phyloP scores from a whole-genome alignment of 2,888 invertebrate species.

The Cryptophagus acutangulus region DNA sequence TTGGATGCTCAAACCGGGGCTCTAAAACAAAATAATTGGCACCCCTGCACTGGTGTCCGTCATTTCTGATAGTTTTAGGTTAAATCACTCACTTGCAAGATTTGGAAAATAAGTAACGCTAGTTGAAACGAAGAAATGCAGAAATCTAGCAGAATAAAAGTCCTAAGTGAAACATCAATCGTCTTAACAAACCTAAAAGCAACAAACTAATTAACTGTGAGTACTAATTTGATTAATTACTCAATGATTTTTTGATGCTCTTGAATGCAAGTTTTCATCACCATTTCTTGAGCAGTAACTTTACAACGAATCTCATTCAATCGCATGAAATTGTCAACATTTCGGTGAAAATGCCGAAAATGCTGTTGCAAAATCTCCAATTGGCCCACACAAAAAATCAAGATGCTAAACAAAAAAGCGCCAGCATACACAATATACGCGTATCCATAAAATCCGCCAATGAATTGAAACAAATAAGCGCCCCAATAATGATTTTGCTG shows the following conservation, averaged over 20 bases:
- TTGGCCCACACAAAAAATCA: slow-evolving; percentile 3
- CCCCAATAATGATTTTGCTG: neutral
- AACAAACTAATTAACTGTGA: too few relatives aligned
- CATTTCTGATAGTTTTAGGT: too few relatives aligned
- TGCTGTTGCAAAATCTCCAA: slow-evolving; percentile 2
- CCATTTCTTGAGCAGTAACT: neutral
- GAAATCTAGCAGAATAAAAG: slow-evolving; percentile 16
- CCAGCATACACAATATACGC: slow-evolving; percentile 1
- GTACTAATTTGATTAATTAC: neutral
- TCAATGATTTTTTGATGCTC: slow-evolving; percentile 4
- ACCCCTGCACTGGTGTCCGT: too few relatives aligned
- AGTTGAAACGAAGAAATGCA: slow-evolving; percentile 18
- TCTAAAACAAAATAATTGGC: slow-evolving; percentile 1
- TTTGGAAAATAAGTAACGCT: slow-evolving; percentile 16
- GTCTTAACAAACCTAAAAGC: slow-evolving; percentile 14
- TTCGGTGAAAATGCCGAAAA: neutral
- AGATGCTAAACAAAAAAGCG: neutral
- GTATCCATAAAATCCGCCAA: slow-evolving; percentile 3
- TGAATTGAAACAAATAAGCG: slow-evolving; percentile 1
- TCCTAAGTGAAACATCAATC: slow-evolving; percentile 11
- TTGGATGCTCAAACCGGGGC: neutral
- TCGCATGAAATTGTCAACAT: neutral
- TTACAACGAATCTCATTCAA: neutral
- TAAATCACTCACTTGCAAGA: too few relatives aligned
- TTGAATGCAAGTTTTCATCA: neutral